A percentile compares a stretch with the other conserved stretches of the same genome.
Conservation (phyloP, 2,888 invertebrate species). For the Plagodis dolabraria region DNA sequence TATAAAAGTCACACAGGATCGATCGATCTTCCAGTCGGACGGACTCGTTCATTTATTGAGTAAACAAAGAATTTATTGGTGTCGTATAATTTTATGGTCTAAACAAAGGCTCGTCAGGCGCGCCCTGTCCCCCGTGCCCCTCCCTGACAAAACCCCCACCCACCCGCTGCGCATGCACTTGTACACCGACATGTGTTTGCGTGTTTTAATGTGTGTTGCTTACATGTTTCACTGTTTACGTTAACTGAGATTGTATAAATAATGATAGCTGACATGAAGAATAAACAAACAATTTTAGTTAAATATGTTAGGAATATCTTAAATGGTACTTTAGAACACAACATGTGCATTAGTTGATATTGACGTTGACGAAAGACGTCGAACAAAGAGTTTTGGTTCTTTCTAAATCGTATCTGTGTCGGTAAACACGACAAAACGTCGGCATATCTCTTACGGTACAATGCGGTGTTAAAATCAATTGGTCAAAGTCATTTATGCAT, state of each 20-base stretch:
- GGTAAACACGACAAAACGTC: slow-evolving; percentile 53
- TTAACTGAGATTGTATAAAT: slow-evolving; percentile 64
- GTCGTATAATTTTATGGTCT: slow-evolving; percentile 84
- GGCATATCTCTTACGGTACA: slow-evolving; percentile 54
- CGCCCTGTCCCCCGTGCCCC: slow-evolving; percentile 25
- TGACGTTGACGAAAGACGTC: slow-evolving; percentile 44
- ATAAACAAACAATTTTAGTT: slow-evolving; percentile 54
- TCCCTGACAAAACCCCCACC: slow-evolving; percentile 41
- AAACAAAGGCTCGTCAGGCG: slow-evolving; percentile 78
- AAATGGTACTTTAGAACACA: slow-evolving; percentile 34
- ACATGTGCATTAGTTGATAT: slow-evolving; percentile 32
- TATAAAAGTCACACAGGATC: slow-evolving; percentile 57
- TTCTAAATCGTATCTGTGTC: slow-evolving; percentile 39
- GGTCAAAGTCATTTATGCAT: slow-evolving; percentile 76
- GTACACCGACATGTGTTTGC: slow-evolving; percentile 72
- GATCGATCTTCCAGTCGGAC: slow-evolving; percentile 61
- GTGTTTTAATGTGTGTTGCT: slow-evolving; percentile 65
- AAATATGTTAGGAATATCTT: slow-evolving; percentile 41
- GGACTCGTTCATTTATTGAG: slow-evolving; percentile 73
- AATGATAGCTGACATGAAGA: slow-evolving; percentile 52
- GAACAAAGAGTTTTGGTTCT: slow-evolving; percentile 46
- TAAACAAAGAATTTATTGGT: slow-evolving; percentile 82
- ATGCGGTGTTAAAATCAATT: slow-evolving; percentile 78
- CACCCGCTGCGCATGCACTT: slow-evolving; percentile 74
- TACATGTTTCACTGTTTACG: slow-evolving; percentile 72